These are phyloP conservation scores for Rissa tridactyla DNA, from an alignment of 2,113 vertebrate species.

Conservation along the genomic window DNA sequence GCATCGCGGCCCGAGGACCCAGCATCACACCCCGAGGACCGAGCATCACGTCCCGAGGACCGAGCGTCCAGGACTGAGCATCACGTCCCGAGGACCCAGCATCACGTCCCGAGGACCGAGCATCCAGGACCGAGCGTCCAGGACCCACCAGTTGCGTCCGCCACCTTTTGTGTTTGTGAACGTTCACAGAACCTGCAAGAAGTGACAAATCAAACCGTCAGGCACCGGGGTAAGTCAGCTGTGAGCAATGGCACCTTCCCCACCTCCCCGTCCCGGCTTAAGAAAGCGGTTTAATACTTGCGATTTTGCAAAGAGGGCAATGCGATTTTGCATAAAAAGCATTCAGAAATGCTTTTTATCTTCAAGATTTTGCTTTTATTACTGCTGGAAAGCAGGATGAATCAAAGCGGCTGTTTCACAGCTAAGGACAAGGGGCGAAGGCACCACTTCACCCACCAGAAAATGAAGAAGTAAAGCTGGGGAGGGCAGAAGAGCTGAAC, in stretches of 20 bases:
- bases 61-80: too few species aligned
- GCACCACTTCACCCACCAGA: rapidly evolving
- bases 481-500: neutral
- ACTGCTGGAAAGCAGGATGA: neutral
- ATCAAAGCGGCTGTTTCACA: rapidly evolving
- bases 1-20: neutral
- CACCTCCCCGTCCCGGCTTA: rapidly evolving
- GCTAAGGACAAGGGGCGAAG: rapidly evolving
- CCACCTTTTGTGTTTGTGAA: rapidly evolving
- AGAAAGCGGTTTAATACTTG: rapidly evolving
- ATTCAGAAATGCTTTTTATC: neutral
- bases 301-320: neutral
- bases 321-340: too few species aligned
- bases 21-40: too few species aligned
- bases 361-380: neutral
- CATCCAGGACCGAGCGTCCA: neutral
- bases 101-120: neutral
- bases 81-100: too few species aligned
- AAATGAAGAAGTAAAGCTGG: rapidly evolving
- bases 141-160: neutral
- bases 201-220: neutral
- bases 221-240: rapidly evolving
- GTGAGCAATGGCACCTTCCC: neutral
- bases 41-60: too few species aligned
- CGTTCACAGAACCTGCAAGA: rapidly evolving